Evolutionary conservation across 2,888 invertebrate species (phyloP).

Genomic region (Tiliacea aurago): DNA sequence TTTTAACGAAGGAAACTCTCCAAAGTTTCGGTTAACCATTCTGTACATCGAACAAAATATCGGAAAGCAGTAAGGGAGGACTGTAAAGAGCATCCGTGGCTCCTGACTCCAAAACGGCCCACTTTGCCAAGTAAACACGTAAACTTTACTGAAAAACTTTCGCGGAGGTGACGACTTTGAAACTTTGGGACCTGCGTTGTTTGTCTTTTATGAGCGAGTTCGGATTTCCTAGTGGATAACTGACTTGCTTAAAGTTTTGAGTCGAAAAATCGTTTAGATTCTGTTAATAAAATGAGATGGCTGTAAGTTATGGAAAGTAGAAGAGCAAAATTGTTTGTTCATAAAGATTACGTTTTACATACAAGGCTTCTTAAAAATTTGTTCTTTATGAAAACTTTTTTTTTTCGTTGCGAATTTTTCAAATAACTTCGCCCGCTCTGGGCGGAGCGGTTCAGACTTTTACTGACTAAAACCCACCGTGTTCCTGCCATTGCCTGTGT

Average conservation of each 20-base stretch:
- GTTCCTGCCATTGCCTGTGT: too few relatives aligned
- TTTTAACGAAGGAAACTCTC: conserved; percentile 16
- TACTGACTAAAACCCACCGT: too few relatives aligned
- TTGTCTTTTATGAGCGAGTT: conserved; percentile 65
- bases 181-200: conserved; percentile 60
- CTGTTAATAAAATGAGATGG: conserved; percentile 7
- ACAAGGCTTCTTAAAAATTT: neutral
- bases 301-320: neutral
- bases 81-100: conserved; percentile 71
- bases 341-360: neutral
- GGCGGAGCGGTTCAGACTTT: too few relatives aligned
- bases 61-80: conserved; percentile 36
- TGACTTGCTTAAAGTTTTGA: conserved; percentile 29
- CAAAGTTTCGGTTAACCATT: conserved; percentile 36
- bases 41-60: conserved; percentile 41
- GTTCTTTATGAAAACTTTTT: neutral
- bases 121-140: conserved; percentile 70
- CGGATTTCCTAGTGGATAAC: conserved; percentile 25
- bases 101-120: conserved; percentile 69
- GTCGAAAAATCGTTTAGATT: conserved; percentile 4
- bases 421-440: too few relatives aligned
- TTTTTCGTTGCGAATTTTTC: too few relatives aligned
- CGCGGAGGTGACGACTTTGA: conserved; percentile 72
- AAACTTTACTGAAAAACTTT: conserved; percentile 73
- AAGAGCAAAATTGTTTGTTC: neutral